Conservation (phyloP, 2,113 vertebrate species). For the Centrocercus urophasianus region DNA sequence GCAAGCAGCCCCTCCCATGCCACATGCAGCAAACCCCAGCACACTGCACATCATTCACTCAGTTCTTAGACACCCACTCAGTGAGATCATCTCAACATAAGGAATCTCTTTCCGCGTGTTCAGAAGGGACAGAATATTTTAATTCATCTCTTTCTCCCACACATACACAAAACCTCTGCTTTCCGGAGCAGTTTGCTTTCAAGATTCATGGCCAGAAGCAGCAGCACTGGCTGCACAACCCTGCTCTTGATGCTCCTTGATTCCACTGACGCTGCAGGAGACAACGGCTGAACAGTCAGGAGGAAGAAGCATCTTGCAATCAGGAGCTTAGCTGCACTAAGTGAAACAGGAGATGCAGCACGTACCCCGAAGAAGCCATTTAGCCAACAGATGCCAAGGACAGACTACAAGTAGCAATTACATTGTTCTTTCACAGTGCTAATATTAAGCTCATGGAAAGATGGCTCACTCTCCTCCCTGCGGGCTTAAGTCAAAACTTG, state of each 20-base stretch:
- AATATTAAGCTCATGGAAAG: background rate
- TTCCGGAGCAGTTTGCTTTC: constrained; percentile 26
- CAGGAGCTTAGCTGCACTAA: background rate
- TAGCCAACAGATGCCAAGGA: constrained; percentile 44
- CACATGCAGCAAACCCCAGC: background rate
- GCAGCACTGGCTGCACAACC: constrained; percentile 4
- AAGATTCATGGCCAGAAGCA: background rate
- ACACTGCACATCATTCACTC: background rate
- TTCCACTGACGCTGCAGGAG: constrained; percentile 22
- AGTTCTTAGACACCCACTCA: constrained; percentile 13
- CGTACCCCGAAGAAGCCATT: constrained; percentile 22
- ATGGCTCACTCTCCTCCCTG: background rate
- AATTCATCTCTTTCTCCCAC: constrained; percentile 17
- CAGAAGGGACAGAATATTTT: constrained; percentile 22
- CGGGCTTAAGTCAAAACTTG: background rate
- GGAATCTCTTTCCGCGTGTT: background rate
- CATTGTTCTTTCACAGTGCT: background rate
- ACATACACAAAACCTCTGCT: constrained; percentile 4
- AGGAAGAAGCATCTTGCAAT: constrained; percentile 32
- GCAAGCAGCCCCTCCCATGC: background rate
- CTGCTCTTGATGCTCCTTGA: constrained; percentile 29
- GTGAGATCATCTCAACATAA: constrained; percentile 31
- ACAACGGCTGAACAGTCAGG: constrained; percentile 1
- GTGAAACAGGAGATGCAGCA: background rate
- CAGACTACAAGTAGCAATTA: constrained; percentile 3